A percentile compares a stretch with the other conserved stretches of the same genome.
Evolutionary conservation across 1,140 invertebrate genomes (phyloP).

Genomic region (Pseudomyrmex dendroicus): DNA sequence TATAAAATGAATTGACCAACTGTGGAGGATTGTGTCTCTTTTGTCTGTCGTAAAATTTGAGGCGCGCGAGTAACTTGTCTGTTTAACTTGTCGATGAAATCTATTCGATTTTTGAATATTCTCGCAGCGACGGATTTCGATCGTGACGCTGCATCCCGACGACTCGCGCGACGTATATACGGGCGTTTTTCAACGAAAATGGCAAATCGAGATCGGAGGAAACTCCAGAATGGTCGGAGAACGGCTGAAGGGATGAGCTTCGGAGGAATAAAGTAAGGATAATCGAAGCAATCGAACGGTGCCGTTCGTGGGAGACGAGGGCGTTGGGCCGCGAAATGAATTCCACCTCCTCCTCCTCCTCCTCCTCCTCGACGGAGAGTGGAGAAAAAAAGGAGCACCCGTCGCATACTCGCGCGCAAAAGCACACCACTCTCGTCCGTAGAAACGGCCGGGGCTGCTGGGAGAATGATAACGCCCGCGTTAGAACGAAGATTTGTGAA

Average conservation of each 20-base stretch:
- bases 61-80: no score
- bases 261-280: constrained; percentile 79
- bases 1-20: no score
- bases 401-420: constrained; percentile 30
- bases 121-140: constrained; percentile 51
- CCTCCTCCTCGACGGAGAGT: constrained; percentile 60
- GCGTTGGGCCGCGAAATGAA: constrained; percentile 83
- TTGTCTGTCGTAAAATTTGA: no score
- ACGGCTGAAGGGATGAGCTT: constrained; percentile 63
- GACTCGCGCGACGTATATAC: constrained; percentile 48
- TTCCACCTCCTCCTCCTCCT: constrained; percentile 70
- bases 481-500: constrained; percentile 82
- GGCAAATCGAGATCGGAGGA: constrained; percentile 61
- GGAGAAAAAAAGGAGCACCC: constrained; percentile 57
- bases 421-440: background rate
- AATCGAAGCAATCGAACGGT: constrained; percentile 82
- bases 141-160: background rate
- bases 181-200: constrained; percentile 57
- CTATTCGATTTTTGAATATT: constrained; percentile 33
- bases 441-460: constrained; percentile 71
- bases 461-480: constrained; percentile 80
- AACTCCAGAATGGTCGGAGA: constrained; percentile 44
- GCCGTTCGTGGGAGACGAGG: constrained; percentile 78
- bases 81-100: constrained; percentile 1
- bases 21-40: no score